These are phyloP conservation scores for Caerostris extrusa DNA, from an alignment of 1,140 invertebrate genomes.

Conservation along the genomic window DNA sequence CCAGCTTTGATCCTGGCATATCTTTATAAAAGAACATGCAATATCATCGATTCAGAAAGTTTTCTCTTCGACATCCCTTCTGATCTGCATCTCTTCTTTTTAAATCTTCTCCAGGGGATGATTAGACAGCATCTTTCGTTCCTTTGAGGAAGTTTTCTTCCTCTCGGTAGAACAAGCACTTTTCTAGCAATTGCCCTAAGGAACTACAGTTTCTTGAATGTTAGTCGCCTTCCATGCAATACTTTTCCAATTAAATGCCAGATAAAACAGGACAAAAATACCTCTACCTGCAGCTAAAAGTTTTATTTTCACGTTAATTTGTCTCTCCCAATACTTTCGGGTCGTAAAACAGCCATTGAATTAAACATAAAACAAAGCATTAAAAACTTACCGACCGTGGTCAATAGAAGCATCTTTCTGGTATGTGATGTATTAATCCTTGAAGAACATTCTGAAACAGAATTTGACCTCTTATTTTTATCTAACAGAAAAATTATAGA, in stretches of 20 bases:
- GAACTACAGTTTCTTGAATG: background rate
- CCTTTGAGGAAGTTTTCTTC: background rate
- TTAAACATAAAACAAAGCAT: background rate
- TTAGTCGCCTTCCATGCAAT: background rate
- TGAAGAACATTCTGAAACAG: too few species aligned
- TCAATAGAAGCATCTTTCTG: too few species aligned
- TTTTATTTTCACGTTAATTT: background rate
- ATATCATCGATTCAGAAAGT: background rate
- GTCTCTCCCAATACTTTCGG: background rate
- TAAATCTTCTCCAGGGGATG: background rate
- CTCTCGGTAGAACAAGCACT: background rate
- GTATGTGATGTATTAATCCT: too few species aligned
- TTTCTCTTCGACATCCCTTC: background rate
- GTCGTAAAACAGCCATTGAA: background rate
- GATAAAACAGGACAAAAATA: background rate
- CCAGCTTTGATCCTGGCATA: background rate
- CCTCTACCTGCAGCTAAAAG: background rate
- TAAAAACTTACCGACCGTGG: too few species aligned
- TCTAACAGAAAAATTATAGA: too few species aligned
- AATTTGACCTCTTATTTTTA: too few species aligned
- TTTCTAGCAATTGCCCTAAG: background rate
- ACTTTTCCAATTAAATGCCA: background rate
- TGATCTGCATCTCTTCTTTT: background rate
- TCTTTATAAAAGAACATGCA: background rate
- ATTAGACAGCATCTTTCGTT: background rate